Base-by-base conservation (phyloP, 1,140 invertebrate species). In the Camponotus vicinus region DNA sequence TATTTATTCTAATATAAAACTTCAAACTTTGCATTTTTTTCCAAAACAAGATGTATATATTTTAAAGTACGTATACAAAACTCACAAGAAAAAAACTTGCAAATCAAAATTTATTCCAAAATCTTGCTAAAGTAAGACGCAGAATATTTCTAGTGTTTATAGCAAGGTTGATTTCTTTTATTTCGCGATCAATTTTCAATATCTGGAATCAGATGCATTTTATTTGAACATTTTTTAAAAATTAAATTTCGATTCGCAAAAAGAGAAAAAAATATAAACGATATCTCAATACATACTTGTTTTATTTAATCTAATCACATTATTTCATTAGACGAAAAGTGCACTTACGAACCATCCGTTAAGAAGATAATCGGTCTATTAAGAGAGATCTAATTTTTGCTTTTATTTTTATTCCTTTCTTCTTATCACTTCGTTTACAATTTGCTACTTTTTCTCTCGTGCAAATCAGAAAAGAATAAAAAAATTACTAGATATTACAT, bases 351-450 rank as follows among this genome's bases (percentile, higher is more conserved):
- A 64, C 89, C 87, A 90, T 86, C 88, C 87, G 92, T 93, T 93
- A 92, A 90, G 90, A 92, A 91, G 92, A 92, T 91, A 91, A 91
- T 84, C 80, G 84, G 84, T 90, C 89, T 93, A 93, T 92, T 92
- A 92, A 91, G 80, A 88, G 88, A 90, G 90, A 87, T 69, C 87
- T 84, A 76, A 80, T 67, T 61, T 57, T 55, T 69, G 5, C 3
- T 67, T 57, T 21, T 21, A 21, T 21, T 21, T 73, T 52, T 55
- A 32, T 69, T 13, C 18, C 13, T 9, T 34, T 5, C 42, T 55
- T 37, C 18, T 40, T 37, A 34, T 18, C 32, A 13, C 27, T 78
- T 49, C 55, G 21, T 63, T 61, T 55, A 5, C 18, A 67, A n/a
- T 42, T 18, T 66, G 59, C 27, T 13, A 42, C 59, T n/a, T 32